Evolutionary conservation across 2,113 vertebrate genomes (phyloP).

Genomic region (Meleagris gallopavo): DNA sequence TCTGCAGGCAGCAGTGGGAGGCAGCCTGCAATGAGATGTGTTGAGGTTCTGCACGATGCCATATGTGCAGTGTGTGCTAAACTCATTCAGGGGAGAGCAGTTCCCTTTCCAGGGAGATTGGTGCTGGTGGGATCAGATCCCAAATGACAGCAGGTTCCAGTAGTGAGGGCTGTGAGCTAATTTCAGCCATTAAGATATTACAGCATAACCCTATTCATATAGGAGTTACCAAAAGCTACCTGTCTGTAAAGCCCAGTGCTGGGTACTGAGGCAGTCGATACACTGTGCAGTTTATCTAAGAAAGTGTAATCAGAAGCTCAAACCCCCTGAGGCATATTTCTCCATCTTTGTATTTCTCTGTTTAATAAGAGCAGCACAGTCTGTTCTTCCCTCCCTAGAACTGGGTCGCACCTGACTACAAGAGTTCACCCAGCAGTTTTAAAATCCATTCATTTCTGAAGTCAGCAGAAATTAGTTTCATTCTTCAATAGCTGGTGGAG

Average conservation of each 20-base stretch:
- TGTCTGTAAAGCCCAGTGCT: not conserved
- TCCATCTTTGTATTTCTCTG: not conserved
- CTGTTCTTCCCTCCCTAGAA: not conserved
- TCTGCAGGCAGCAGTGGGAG: not conserved
- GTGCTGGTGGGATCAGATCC: not conserved
- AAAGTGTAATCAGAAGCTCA: not conserved
- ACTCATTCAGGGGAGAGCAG: not conserved
- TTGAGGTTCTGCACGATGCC: fast-evolving
- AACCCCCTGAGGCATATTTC: not conserved
- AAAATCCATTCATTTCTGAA: not conserved
- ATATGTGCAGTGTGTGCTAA: not conserved
- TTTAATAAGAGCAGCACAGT: not conserved
- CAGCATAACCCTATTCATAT: not conserved
- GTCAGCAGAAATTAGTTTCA: not conserved
- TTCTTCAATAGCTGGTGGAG: not conserved
- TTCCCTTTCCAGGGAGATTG: not conserved
- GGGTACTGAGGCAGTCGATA: not conserved
- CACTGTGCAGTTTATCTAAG: not conserved
- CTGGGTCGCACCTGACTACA: not conserved
- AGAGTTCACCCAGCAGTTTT: not conserved
- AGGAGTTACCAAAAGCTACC: not conserved
- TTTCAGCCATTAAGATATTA: not conserved
- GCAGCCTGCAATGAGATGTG: not conserved
- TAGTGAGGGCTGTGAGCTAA: not conserved
- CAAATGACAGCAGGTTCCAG: not conserved